Evolutionary conservation across 1,140 invertebrate species (phyloP), one percentile per base, ranked within the genome.

Genomic region (Wiebesia pumilae): DNA sequence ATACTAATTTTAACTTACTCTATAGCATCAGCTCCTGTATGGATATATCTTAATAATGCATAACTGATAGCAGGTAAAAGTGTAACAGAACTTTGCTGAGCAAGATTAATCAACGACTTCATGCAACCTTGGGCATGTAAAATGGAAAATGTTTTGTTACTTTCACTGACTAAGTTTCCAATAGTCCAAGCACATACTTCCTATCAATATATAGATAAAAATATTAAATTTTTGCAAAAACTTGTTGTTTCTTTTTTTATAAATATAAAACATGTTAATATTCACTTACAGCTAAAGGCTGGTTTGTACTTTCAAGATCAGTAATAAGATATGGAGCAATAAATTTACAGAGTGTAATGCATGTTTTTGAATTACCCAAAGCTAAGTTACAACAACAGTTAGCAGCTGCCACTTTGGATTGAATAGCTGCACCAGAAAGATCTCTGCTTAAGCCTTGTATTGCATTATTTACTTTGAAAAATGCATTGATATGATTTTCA

Each of bases 371-470:
- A 89, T 93, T 92, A 54, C 92, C 93, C 0, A 94, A 89, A 35
- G 93, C 88, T 82, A 94, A 90, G 84, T 94, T 94, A 84, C 94
- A 94, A 85, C 92, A 93, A 82, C 93, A 94, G 89, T 90, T 91
- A 0, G 90, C 91, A 71, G 93, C 92, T 38, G 87, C 82, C 30
- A 94, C 86, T 82, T 94, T 91, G 16, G 91, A 77, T 43, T 84
- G 88, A n/a, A 91, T 84, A 88, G 92, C 90, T 12, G 65, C 87
- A n/a, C 92, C 88, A n/a, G 91, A 92, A 2, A 94, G 84, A 88
- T 93, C 92, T 77, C 93, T 89, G 30, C 91, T 89, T 21, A 94
- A 82, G 0, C 90, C 85, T 84, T 90, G 85, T 65, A 94, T 85
- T 47, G 90, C 87, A 80, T 92, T 89, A 40, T 91, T 85, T 10